Evolutionary conservation across 2,113 vertebrate genomes (phyloP).

Genomic region (Zapus hudsonius): DNA sequence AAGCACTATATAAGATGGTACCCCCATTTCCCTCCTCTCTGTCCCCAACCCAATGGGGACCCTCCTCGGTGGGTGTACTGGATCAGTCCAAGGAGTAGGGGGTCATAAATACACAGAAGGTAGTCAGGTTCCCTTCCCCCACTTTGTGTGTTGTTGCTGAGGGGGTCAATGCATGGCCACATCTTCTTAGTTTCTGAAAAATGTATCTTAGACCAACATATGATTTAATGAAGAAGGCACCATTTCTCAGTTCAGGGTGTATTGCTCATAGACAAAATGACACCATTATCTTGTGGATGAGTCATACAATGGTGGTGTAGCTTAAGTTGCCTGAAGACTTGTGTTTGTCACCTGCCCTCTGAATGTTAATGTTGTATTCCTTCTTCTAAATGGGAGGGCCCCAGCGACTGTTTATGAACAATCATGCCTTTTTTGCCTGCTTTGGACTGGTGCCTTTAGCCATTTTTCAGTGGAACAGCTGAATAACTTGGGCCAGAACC

Average conservation of each 20-base stretch:
- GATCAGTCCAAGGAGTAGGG: no score
- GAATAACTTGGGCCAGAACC: conserved; percentile 65
- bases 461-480: conserved; percentile 74
- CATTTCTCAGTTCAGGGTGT: not conserved
- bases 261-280: not conserved
- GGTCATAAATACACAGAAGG: no score
- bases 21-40: no score
- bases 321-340: not conserved
- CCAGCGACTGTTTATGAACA: conserved; percentile 66
- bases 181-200: not conserved
- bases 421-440: conserved; percentile 46
- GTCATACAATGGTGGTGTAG: not conserved
- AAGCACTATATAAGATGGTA: no score
- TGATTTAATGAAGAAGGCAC: conserved; percentile 4
- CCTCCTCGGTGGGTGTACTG: no score
- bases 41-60: no score
- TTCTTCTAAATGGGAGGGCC: conserved; percentile 71
- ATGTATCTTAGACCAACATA: not conserved
- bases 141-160: no score
- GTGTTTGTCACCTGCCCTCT: conserved; percentile 8
- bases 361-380: conserved; percentile 56
- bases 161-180: no score
- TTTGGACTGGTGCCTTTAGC: conserved; percentile 59
- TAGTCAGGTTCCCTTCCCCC: no score
- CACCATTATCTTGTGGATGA: conserved; percentile 25